phyloP scores from a whole-genome alignment of 2,797 vertebrate genomes.

The Yasuhikotakia modesta region DNA sequence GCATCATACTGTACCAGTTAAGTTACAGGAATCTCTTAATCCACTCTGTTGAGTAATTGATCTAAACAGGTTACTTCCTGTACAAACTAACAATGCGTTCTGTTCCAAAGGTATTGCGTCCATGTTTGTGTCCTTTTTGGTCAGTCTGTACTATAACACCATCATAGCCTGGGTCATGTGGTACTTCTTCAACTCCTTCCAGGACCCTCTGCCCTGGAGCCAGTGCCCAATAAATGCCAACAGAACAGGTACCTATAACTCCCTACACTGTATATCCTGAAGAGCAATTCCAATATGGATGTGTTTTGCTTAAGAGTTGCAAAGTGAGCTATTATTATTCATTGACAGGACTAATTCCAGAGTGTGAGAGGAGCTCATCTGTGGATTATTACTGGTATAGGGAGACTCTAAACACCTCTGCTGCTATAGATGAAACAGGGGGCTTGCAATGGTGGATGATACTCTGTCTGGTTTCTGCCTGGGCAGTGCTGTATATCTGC shows the following conservation, averaged over 20 bases:
- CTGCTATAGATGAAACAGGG: slow-evolving; percentile 76
- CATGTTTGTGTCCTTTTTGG: slow-evolving; percentile 84
- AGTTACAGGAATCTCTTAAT: background rate
- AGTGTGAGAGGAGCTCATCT: slow-evolving; percentile 84
- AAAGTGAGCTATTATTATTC: background rate
- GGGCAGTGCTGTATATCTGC: slow-evolving; percentile 85
- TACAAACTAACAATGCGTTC: background rate
- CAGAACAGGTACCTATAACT: slow-evolving; percentile 75
- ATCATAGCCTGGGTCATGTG: slow-evolving; percentile 92
- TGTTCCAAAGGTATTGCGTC: slow-evolving; percentile 81
- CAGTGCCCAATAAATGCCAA: slow-evolving; percentile 78
- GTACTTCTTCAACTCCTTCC: slow-evolving; percentile 95
- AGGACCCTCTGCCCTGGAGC: slow-evolving; percentile 88
- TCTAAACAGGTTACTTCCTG: background rate
- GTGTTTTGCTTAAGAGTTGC: background rate
- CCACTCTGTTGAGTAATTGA: background rate
- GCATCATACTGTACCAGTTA: background rate
- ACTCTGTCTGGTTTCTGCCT: slow-evolving; percentile 81
- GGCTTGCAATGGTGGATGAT: slow-evolving; percentile 86
- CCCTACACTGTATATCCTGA: background rate
- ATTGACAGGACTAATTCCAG: slow-evolving; percentile 72
- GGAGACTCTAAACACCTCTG: slow-evolving; percentile 84
- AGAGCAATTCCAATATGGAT: background rate
- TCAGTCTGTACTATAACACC: slow-evolving; percentile 90
- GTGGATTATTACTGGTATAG: slow-evolving; percentile 95